A percentile compares a stretch with the other conserved stretches of the same genome.
Conservation (phyloP, 2,797 vertebrate genomes). For the Acanthopagrus latus region DNA sequence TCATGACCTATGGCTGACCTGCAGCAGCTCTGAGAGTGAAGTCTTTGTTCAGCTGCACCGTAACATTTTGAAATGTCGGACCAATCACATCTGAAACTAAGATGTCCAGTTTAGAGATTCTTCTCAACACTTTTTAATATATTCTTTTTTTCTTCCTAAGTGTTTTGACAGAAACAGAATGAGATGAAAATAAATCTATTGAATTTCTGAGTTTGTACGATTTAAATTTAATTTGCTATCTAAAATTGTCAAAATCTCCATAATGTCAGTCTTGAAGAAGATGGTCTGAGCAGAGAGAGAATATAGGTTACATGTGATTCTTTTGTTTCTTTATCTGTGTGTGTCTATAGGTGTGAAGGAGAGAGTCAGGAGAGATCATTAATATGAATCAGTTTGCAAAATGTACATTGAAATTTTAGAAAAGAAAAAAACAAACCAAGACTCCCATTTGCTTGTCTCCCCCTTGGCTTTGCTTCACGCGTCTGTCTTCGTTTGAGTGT, state of each 20-base stretch:
- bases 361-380: not conserved
- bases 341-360: not conserved
- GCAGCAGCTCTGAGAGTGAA: too few species aligned
- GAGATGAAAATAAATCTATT: not conserved
- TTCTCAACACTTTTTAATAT: too few species aligned
- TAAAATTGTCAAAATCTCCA: too few species aligned
- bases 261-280: not conserved
- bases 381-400: not conserved
- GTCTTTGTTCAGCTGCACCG: too few species aligned
- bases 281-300: not conserved
- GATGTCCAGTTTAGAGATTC: not conserved
- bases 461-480: constrained; percentile 31
- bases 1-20: not conserved
- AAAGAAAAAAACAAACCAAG: not conserved
- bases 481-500: constrained; percentile 44
- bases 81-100: not conserved
- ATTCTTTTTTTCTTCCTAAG: not conserved
- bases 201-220: not conserved
- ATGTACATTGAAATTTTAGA: not conserved
- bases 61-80: not conserved
- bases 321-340: not conserved
- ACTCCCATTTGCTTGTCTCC: constrained; percentile 10
- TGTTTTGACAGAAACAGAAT: not conserved
- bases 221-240: not conserved
- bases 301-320: not conserved